Base-by-base conservation (phyloP, 2,888 invertebrate genomes). In the Eristalis intricaria region DNA sequence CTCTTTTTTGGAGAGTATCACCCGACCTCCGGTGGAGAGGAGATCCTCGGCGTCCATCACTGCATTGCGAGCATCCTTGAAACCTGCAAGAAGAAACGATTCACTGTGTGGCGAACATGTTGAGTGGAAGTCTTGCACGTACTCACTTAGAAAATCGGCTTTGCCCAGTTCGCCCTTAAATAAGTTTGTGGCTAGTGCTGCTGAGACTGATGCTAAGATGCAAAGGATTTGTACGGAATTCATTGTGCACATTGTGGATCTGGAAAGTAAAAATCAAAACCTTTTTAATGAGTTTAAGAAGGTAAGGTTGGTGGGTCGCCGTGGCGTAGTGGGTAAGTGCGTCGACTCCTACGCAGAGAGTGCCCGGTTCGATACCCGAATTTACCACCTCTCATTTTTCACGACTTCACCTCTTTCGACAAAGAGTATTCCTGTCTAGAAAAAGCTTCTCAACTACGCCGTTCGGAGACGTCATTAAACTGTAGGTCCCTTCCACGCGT, bases 11-110 rank as follows among this genome's bases (percentile, higher is more conserved):
- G 77, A 91, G 1, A 93, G 84, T 0, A 89, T 74, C 15, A 92
- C 86, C n/a, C 89, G 89, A 0, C 92, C 93, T 11, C 93, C 93
- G 11, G 91, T 92, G 75, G 90, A 90, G 0, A 92, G 90, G 29
- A 89, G 82, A 77, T 91, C 91, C 89, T 93, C 93, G 1, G 91
- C 91, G 19, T 84, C 89, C 19, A 93, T 90, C 15, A 93, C 90
- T 1, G 91, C 90, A 69, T 90, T 90, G 2, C 93, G 91, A 0
- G 91, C 91, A 66, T 91, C 90, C 29, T 92, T 90, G 76, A 91
- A 93, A 61, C 90, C 92, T 92, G 7, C 7, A 1, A 29, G 35
- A 32, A 15, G 23, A 60, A 65, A 40, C 23, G 10, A 7, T 65
- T 56, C 7, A 65, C 32, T 50, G 11, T 71, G 1, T n/a, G 22